Evolutionary conservation across 2,797 vertebrate species (phyloP).

Genomic region (Sebastes elongatus): DNA sequence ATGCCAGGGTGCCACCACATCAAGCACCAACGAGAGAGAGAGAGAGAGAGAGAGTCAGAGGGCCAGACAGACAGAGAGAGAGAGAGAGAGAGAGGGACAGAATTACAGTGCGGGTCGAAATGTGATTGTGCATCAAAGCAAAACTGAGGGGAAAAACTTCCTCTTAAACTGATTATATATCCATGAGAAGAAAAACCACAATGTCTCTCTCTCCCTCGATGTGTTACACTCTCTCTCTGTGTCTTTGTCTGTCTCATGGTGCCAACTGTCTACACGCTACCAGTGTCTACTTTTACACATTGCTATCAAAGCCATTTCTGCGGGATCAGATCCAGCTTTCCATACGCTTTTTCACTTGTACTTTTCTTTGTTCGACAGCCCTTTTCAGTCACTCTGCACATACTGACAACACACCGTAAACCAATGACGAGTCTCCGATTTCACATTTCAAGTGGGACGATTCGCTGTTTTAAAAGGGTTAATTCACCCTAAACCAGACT

Average conservation of each 20-base stretch:
- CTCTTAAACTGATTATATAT: slow-evolving; percentile 83
- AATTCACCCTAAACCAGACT: slow-evolving; percentile 26
- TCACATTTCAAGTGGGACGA: neutral
- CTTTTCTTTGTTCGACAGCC: slow-evolving; percentile 1
- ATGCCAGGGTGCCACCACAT: slow-evolving; percentile 80
- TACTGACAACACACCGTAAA: neutral
- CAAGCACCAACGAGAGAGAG: slow-evolving; percentile 53
- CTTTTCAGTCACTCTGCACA: neutral
- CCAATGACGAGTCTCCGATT: neutral
- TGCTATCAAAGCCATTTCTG: slow-evolving; percentile 71
- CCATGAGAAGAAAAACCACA: slow-evolving; percentile 81
- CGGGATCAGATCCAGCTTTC: slow-evolving; percentile 45
- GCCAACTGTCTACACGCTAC: slow-evolving; percentile 80
- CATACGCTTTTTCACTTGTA: slow-evolving; percentile 11
- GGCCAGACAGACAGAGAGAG: slow-evolving; percentile 13
- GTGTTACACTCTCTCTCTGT: slow-evolving; percentile 31
- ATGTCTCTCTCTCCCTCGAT: slow-evolving; percentile 57
- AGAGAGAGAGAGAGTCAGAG: neutral
- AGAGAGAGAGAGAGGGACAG: slow-evolving; percentile 24
- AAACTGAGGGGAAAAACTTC: slow-evolving; percentile 73
- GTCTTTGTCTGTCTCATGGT: slow-evolving; percentile 68
- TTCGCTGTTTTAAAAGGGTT: slow-evolving; percentile 38
- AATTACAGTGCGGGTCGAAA: slow-evolving; percentile 77
- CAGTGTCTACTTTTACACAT: slow-evolving; percentile 76
- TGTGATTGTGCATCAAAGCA: slow-evolving; percentile 83